phyloP scores from a whole-genome alignment of 2,113 vertebrate species.

The Montifringilla adamsi region DNA sequence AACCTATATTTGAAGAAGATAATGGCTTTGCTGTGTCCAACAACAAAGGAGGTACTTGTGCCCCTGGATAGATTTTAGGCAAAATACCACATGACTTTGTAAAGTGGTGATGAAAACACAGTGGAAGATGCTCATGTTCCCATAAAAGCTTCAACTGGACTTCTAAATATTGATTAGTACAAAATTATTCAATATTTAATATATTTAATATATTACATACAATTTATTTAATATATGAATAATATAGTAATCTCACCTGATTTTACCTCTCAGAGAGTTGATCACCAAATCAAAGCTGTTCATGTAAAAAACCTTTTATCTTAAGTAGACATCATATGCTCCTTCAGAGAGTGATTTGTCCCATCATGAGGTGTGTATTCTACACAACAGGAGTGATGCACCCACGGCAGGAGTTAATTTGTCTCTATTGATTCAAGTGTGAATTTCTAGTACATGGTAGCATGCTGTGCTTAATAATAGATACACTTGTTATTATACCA shows the following conservation, averaged over 20 bases:
- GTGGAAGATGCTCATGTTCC: not conserved
- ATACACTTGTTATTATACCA: not conserved
- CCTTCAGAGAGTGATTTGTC: not conserved
- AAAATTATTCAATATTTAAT: not conserved
- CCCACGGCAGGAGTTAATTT: not conserved
- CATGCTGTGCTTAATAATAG: not conserved
- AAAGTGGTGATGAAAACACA: not conserved
- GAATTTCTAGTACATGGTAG: not conserved
- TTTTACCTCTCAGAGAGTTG: not conserved
- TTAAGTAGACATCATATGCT: not conserved
- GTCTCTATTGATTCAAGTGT: not conserved
- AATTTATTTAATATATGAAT: no score
- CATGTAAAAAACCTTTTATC: not conserved
- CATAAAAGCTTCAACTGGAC: not conserved
- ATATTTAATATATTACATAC: not conserved
- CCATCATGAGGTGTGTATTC: not conserved
- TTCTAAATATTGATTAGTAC: not conserved
- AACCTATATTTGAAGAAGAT: not conserved
- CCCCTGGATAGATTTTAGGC: not conserved
- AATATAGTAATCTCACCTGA: not conserved
- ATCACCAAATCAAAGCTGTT: not conserved
- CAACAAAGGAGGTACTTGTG: no score
- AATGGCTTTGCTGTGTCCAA: fast-evolving
- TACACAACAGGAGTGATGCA: not conserved
- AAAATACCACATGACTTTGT: not conserved